A percentile compares a stretch with the other conserved stretches of the same genome.
Conservation (phyloP, 2,797 vertebrate species). For the Geotrypetes seraphini region DNA sequence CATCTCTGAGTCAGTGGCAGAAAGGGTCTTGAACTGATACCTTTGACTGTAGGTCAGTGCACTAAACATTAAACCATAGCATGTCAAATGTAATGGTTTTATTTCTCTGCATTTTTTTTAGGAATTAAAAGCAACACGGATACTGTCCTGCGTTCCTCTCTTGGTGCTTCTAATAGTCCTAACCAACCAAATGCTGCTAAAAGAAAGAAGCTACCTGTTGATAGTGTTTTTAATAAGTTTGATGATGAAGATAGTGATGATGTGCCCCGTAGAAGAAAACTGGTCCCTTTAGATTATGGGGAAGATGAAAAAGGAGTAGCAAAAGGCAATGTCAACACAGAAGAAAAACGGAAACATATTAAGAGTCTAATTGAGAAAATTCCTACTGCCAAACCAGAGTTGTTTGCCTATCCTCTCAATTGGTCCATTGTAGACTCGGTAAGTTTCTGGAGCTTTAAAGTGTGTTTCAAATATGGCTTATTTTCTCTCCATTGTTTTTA, state of each 20-base stretch:
- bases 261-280: slow-evolving; percentile 86
- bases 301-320: slow-evolving; percentile 86
- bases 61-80: background rate
- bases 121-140: no score
- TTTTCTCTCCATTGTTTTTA: background rate
- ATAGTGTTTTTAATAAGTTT: slow-evolving; percentile 95
- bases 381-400: slow-evolving; percentile 91
- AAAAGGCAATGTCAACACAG: slow-evolving; percentile 83
- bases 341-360: slow-evolving; percentile 96
- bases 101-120: no score
- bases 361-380: slow-evolving; percentile 98
- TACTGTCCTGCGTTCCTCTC: no score
- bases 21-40: no score
- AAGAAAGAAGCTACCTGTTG: slow-evolving; percentile 93
- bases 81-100: no score
- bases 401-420: slow-evolving; percentile 92
- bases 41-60: no score
- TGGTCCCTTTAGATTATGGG: slow-evolving; percentile 92
- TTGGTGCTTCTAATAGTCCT: slow-evolving; percentile 84
- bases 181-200: slow-evolving; percentile 81
- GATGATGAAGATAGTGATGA: slow-evolving; percentile 94
- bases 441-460: slow-evolving; percentile 26
- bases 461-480: background rate
- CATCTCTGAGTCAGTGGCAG: no score
- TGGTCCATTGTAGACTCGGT: slow-evolving; percentile 79